Conservation (phyloP, 2,797 vertebrate species). For the Hipposideros larvatus region DNA sequence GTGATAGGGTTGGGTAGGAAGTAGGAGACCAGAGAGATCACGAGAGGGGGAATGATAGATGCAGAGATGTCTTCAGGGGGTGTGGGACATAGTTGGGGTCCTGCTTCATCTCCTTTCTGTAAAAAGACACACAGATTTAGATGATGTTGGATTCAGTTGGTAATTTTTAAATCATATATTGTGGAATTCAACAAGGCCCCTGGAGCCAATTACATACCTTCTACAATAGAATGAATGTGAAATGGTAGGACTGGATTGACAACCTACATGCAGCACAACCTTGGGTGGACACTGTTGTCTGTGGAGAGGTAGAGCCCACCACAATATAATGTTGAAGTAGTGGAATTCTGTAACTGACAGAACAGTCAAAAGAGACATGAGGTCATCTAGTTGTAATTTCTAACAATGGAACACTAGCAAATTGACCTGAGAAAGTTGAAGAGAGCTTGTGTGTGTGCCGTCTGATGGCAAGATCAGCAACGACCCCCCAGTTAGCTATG, state of each 20-base stretch:
- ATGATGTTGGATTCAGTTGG: background rate
- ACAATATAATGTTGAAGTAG: background rate
- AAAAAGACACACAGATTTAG: background rate
- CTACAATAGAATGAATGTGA: fast-evolving
- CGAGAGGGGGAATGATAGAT: background rate
- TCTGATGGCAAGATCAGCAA: background rate
- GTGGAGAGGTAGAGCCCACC: background rate
- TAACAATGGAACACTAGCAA: background rate
- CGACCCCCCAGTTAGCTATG: fast-evolving
- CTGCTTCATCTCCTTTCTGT: background rate
- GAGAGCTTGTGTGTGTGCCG: background rate
- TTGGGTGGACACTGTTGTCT: fast-evolving
- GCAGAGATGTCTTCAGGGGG: background rate
- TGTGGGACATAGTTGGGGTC: background rate
- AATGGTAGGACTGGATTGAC: fast-evolving
- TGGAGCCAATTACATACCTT: background rate
- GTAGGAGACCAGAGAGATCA: background rate
- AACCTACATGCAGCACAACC: fast-evolving
- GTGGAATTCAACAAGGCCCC: background rate
- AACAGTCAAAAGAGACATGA: background rate
- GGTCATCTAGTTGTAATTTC: background rate
- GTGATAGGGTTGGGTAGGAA: background rate
- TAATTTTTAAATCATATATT: background rate
- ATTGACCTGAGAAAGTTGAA: background rate
- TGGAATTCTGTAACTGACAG: background rate